Evolutionary conservation across 2,797 vertebrate species (phyloP), one percentile per base, ranked within the genome.

Genomic region (Chaunax sp.): DNA sequence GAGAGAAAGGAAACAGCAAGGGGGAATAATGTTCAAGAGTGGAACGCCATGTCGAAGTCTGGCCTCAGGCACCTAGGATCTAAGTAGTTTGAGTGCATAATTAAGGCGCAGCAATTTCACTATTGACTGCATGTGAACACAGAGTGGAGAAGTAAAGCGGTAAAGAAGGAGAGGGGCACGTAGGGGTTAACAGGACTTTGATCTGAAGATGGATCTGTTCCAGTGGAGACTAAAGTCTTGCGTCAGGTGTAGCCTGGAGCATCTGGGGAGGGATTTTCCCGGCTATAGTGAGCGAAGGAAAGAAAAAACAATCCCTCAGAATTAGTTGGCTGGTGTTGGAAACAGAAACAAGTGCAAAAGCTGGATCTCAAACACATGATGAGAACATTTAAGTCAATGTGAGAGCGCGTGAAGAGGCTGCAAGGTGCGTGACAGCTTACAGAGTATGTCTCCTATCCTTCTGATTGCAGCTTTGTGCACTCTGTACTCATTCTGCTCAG

Each of bases 381-480:
- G n/a, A n/a, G n/a, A n/a, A n/a, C 2, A 70, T 30, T 50, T 30
- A 30, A 38, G 14, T 8, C 10, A 33, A 9, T 0, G 15, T 37
- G 7, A 14, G 1, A 15, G 4, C 9, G 23, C 45, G 26, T 35
- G 1, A 9, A 35, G 33, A 5, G 33, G 33, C n/a, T n/a, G n/a
- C n/a, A n/a, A n/a, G n/a, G 2, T n/a, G 11, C 30, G 33, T 16
- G 22, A 20, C 7, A 33, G 28, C 83, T 89, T 81, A 94, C 94
- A 80, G 50, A 94, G 87, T 0, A 81, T 74, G 63, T 92, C 86
- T 52, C 28, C 50, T 20, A 85, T 87, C 78, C 72, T 87, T 64
- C 73, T 76, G 23, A 94, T 76, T 7, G 88, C 89, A 20, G 67
- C 64, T 70, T 69, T 90, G 78, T 91, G 84, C 58, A 92, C 89